phyloP scores from a whole-genome alignment of 2,888 invertebrate species.

The Parapristionchus giblindavisi region DNA sequence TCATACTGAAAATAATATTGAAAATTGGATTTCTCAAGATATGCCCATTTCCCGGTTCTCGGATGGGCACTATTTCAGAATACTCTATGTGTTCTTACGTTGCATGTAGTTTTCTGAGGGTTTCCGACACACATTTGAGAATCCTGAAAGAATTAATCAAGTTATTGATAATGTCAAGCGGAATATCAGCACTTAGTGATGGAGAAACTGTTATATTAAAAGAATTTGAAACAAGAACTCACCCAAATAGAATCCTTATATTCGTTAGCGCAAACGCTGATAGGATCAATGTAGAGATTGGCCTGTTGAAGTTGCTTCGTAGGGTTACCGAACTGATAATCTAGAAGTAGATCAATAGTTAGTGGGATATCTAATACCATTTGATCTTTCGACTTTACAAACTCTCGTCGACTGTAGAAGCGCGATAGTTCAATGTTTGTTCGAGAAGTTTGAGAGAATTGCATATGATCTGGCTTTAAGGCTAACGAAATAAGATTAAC shows the following conservation, averaged over 20 bases:
- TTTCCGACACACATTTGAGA: slow-evolving; percentile 21
- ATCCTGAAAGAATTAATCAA: not conserved
- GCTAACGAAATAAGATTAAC: no score
- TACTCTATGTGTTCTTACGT: not conserved
- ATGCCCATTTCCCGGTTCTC: no score
- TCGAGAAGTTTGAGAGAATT: no score
- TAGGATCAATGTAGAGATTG: slow-evolving; percentile 13
- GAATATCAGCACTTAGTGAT: not conserved
- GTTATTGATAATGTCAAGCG: not conserved
- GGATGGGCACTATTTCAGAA: not conserved
- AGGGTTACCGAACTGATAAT: slow-evolving; percentile 3
- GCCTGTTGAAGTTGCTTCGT: slow-evolving; percentile 23
- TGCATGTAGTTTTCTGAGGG: slow-evolving; percentile 18
- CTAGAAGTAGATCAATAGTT: not conserved
- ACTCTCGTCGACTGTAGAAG: no score
- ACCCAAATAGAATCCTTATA: slow-evolving; percentile 30
- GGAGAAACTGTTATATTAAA: not conserved
- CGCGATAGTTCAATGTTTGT: no score
- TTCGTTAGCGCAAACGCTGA: slow-evolving; percentile 8
- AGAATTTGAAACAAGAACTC: not conserved
- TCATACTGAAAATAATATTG: no score
- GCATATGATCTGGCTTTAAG: no score
- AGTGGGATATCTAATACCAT: no score
- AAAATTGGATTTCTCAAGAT: no score
- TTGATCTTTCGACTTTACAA: no score